Evolutionary conservation across 2,888 invertebrate species (phyloP), one percentile per base, ranked within the genome.

Genomic region (Amblyteles armatorius): DNA sequence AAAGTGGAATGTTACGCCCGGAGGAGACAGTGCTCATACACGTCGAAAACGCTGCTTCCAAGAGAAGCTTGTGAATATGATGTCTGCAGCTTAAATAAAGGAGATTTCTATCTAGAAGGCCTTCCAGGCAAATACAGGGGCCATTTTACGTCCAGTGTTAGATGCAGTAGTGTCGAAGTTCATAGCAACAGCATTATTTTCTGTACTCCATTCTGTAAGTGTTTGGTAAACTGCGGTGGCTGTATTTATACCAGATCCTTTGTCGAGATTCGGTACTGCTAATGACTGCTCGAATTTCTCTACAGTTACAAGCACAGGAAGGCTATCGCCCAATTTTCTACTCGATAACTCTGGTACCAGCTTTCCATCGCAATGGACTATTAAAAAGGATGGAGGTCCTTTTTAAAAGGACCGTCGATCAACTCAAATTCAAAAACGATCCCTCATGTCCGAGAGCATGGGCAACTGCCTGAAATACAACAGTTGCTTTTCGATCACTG

Each of bases 161-260:
- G 87, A 82, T 44, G 77, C 78, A 5, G 87, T 84, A 44, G 85
- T 84, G 72, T 85, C 77, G 72, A 83, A 85, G 60, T 85, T 84
- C 22, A 84, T 33, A 36, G 80, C 83, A 69, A 76, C 68, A 22
- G 84, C 48, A 13, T 33, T 57, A 26, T 73, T 22, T 48, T 71
- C 33, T 26, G 82, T n/a, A 22, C 72, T 84, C 80, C 83, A 85
- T 50, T 87, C 87, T 52, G 26, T 65, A 50, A 85, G 36, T 50
- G 68, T 65, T n/a, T 85, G 82, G 69, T 71, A 74, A 33, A 85
- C 76, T 11, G 82, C 82, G 57, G 76, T 80, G 36, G 82, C 79
- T 77, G 85, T 82, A 3, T 79, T 57, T 63, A 68, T 50, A 40
- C 83, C 87, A 79, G 65, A 78, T 50, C 74, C 77, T 67, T 84